These are phyloP conservation scores for Sylvia borin DNA, from an alignment of 2,797 vertebrate genomes.

Conservation along the genomic window DNA sequence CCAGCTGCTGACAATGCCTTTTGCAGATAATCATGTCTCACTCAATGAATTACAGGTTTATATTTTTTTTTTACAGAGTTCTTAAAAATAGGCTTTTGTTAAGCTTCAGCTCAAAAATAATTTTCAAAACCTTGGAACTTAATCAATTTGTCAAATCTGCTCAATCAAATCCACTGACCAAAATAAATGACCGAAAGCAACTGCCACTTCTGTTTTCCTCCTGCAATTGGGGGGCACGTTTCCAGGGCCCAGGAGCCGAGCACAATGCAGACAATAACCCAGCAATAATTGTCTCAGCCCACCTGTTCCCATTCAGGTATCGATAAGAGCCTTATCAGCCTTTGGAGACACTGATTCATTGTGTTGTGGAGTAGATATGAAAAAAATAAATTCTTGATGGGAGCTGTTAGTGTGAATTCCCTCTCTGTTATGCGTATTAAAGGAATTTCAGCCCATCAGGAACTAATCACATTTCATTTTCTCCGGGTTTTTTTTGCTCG, in stretches of 20 bases:
- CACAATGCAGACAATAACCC: background rate
- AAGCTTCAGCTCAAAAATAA: conserved; percentile 47
- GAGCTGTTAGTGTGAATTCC: conserved; percentile 64
- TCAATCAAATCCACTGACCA: conserved; percentile 4
- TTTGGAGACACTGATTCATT: conserved; percentile 41
- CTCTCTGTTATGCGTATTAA: conserved; percentile 56
- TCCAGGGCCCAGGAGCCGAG: background rate
- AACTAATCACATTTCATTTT: conserved; percentile 81
- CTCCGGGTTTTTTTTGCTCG: conserved; percentile 34
- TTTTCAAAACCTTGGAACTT: conserved; percentile 33
- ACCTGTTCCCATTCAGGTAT: conserved; percentile 44
- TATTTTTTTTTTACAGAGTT: background rate
- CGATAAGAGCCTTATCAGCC: conserved; percentile 48
- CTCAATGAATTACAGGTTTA: background rate
- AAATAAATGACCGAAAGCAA: background rate
- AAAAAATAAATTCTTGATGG: conserved; percentile 19
- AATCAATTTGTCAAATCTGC: conserved; percentile 40
- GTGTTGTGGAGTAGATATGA: conserved; percentile 20
- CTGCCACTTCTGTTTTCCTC: background rate
- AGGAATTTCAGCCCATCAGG: conserved; percentile 73
- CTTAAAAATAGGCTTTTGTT: conserved; percentile 54
- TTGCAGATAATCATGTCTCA: conserved; percentile 33
- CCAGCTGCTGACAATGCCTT: conserved; percentile 51
- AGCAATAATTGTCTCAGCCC: conserved; percentile 15
- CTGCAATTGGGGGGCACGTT: background rate